Percentiles rank a stretch among this genome's conserved stretches.
phyloP scores from a whole-genome alignment of 2,113 vertebrate species.

The Oenanthe oenanthe region DNA sequence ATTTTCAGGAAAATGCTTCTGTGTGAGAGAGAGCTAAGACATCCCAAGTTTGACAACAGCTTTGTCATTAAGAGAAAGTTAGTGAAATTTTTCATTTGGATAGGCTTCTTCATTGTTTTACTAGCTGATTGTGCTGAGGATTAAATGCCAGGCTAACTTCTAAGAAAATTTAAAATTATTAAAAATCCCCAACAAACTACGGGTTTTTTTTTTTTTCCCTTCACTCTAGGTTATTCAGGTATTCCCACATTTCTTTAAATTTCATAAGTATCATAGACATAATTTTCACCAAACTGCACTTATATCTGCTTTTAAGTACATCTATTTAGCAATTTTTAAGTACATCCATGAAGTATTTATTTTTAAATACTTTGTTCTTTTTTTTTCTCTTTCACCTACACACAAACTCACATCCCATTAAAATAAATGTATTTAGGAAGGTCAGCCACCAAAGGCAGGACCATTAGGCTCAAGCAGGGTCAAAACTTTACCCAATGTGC shows the following conservation, averaged over 20 bases:
- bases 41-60: not conserved
- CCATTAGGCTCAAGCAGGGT: not conserved
- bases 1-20: not conserved
- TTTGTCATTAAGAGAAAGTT: not conserved
- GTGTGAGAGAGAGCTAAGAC: not conserved
- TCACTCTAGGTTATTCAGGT: not conserved
- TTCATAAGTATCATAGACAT: not conserved
- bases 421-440: not conserved
- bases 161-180: not conserved
- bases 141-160: not conserved
- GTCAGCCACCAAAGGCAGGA: not conserved
- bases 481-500: not conserved
- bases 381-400: not conserved
- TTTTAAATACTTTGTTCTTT: not conserved
- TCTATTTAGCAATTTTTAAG: not conserved
- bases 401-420: not conserved
- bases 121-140: not conserved
- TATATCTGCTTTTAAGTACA: not conserved
- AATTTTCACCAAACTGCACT: not conserved
- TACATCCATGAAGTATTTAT: not conserved
- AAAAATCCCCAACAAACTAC: rapidly evolving
- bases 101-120: not conserved
- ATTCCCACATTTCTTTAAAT: not conserved
- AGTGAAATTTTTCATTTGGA: not conserved
- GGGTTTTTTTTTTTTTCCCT: too few relatives aligned